Base-by-base conservation (phyloP, 1,140 invertebrate species). In the Luehdorfia chinensis region DNA sequence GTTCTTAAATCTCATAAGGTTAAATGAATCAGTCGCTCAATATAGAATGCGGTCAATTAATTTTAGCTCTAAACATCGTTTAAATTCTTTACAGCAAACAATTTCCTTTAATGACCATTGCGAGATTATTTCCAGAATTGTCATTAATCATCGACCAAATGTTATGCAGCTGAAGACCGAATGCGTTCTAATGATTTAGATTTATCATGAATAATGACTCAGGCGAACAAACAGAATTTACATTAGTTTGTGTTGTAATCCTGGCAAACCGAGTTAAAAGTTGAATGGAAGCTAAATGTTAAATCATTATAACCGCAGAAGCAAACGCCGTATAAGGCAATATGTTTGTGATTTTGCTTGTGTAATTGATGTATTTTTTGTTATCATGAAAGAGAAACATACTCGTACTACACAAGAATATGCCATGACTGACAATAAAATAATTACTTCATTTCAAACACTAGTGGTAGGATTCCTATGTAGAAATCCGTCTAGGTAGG, bases 171-270 rank as follows among this genome's bases (percentile, higher is more conserved):
- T 21, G 34, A 21, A 39, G 34, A 46, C 33, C 32, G 34, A 46
- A 34, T 6, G 2, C 33, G 13, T 34, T 23, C 27, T 46, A 52
- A 52, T 52, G 43, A 43, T 43, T 37, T 36, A 39, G 33, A 66
- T 66, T 57, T 63, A 63, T 66, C 59, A 63, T 63, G 46, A 43
- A 31, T 37, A 63, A 55, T 66, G 63, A 66, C 44, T 66, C 63
- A 63, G 12, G 30, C 11, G 23, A 16, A 43, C 27, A 16, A 43
- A 43, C 25, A 16, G 6, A 41, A 14, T 43, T 43, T 32, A 58
- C 37, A 62, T 66, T n/a, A n/a, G n/a, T n/a, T 62, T 62, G 46
- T 39, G 31, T 23, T 33, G 39, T 50, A 51, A 50, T 54, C 50
- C 47, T 50, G 47, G 30, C 32, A 39, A 43, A 59, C 57, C 46